Evolutionary conservation across 2,113 vertebrate species (phyloP), one percentile per base, ranked within the genome.

Genomic region (Pelmatolapia mariae): DNA sequence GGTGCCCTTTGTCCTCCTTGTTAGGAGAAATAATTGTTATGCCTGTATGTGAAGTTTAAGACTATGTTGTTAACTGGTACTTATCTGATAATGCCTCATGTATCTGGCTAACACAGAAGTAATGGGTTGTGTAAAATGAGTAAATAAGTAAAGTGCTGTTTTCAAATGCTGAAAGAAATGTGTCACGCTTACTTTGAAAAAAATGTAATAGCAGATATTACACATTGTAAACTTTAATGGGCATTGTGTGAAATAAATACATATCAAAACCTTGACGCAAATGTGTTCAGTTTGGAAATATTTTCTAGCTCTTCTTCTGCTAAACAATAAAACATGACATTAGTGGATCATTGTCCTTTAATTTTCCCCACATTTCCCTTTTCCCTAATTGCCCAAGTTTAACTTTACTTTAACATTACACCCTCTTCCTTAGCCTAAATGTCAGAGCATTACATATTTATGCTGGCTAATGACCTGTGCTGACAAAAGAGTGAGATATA

Each of bases 401-500:
- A 81, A 61, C 31, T 89, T 91, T 85, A 71, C 86, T 86, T 88
- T 81, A 26, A 63, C 56, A 57, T 82, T 53, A 40, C 26, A 11
- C 52, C 71, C 61, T 53, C 36, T 85, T 61, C 33, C 47, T 89
- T 52, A 73, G 82, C 87, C 57, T 84, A 83, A 91, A 91, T 90
- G 93, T 92, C 93, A 93, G 83, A 40, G 40, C 31, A 79, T 92
- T 88, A 63, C 81, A 86, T 87, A 88, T 91, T 88, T 92, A 87
- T 88, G 63, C 87, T 45, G 87, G 87, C 89, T 94, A 93, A 94
- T 93, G 93, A 92, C 86, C 93, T 83, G 86, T 82, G 79, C 89
- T 86, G 84, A 91, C 52, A 81, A 82, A 85, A 89, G 82, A 78
- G 81, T 87, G 53, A 80, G 79, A 93, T 87, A 90, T 90, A 86